These are phyloP conservation scores for Scleropages formosus DNA, from an alignment of 2,797 vertebrate species.

Conservation along the genomic window DNA sequence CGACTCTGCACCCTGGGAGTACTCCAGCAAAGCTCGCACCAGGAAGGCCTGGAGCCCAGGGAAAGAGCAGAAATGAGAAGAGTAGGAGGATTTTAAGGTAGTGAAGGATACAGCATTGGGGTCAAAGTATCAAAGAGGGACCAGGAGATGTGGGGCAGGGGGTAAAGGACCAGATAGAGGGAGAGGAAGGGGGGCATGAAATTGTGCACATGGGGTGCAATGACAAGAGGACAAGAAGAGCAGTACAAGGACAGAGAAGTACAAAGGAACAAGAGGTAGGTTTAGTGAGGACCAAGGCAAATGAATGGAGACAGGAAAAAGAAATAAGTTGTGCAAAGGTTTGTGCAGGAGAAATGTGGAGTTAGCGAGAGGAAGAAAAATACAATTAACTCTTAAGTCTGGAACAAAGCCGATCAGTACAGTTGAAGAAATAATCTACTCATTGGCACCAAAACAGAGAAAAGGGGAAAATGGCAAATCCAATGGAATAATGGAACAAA, in stretches of 20 bases:
- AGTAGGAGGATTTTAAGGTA: not conserved
- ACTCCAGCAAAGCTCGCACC: constrained; percentile 74
- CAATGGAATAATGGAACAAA: constrained; percentile 50
- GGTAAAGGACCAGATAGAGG: not conserved
- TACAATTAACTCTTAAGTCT: no score
- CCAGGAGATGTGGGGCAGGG: no score
- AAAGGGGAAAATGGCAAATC: not conserved
- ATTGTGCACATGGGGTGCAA: constrained; percentile 15
- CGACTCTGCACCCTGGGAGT: constrained; percentile 63
- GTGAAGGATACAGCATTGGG: no score
- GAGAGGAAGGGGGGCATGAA: not conserved
- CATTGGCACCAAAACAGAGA: not conserved
- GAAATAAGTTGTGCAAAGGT: no score
- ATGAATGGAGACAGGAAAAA: not conserved
- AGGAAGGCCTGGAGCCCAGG: constrained; percentile 65
- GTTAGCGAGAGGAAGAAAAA: no score
- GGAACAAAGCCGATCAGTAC: no score
- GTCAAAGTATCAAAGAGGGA: not conserved
- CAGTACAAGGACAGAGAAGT: not conserved
- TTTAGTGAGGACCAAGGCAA: not conserved
- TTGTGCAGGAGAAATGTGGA: not conserved
- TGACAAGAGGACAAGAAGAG: constrained; percentile 10
- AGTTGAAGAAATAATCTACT: not conserved
- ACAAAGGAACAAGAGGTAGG: not conserved
- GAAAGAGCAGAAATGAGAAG: constrained; percentile 9